phyloP scores from a whole-genome alignment of 2,888 invertebrate genomes.

The Philonicus albiceps region DNA sequence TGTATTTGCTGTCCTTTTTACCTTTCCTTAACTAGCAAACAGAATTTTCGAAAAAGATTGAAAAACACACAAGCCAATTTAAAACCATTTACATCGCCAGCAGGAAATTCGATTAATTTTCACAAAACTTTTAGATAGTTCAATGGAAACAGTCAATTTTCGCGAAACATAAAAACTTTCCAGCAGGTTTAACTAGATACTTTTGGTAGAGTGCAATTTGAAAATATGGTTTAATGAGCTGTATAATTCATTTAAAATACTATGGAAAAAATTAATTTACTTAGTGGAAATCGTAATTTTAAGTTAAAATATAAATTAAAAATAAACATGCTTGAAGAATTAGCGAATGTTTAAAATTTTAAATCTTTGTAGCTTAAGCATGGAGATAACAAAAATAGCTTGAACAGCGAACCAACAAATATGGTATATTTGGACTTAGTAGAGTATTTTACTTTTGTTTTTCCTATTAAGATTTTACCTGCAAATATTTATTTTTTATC shows the following conservation, averaged over 20 bases:
- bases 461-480: not conserved
- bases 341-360: too few species aligned
- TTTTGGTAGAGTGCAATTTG: not conserved
- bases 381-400: too few species aligned
- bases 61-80: not conserved
- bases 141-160: not conserved
- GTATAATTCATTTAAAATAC: not conserved
- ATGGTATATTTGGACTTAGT: too few species aligned
- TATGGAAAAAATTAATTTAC: not conserved
- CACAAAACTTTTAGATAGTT: not conserved
- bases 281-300: not conserved
- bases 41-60: not conserved
- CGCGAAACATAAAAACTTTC: not conserved
- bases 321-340: too few species aligned
- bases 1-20: not conserved
- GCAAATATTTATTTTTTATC: not conserved
- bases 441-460: not conserved
- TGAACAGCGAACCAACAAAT: too few species aligned
- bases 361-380: too few species aligned
- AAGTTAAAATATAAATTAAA: not conserved
- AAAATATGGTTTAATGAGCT: not conserved
- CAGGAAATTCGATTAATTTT: not conserved
- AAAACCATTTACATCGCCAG: not conserved
- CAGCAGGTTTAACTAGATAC: not conserved
- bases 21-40: not conserved